Conservation (phyloP, 1,140 invertebrate genomes). For the Archivesica marissinica region DNA sequence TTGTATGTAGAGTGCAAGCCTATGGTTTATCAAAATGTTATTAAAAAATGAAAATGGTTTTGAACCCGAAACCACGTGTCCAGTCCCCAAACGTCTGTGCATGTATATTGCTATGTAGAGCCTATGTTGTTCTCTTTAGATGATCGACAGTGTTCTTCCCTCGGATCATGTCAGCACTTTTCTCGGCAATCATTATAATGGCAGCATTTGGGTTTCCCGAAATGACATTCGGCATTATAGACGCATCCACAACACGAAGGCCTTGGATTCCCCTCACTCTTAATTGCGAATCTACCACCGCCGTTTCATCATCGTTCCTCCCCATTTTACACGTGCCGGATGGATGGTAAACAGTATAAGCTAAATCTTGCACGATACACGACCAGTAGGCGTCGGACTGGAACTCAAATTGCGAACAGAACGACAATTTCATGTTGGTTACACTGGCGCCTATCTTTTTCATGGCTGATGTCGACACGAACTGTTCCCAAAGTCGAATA, state of each 20-base stretch:
- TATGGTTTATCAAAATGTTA: no score
- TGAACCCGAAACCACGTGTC: no score
- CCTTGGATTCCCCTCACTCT: slow-evolving; percentile 46
- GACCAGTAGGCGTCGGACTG: slow-evolving; percentile 34
- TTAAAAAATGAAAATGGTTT: no score
- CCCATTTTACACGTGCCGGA: slow-evolving; percentile 94
- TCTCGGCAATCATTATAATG: slow-evolving; percentile 86
- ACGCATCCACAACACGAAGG: slow-evolving; percentile 38
- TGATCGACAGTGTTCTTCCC: slow-evolving; percentile 31
- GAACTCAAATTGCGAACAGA: slow-evolving; percentile 36
- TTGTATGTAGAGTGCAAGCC: no score
- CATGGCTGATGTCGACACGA: slow-evolving; percentile 43
- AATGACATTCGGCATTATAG: slow-evolving; percentile 12
- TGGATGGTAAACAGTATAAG: slow-evolving; percentile 85
- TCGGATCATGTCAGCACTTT: slow-evolving; percentile 90
- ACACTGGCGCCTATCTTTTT: slow-evolving; percentile 14
- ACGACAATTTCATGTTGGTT: slow-evolving; percentile 32
- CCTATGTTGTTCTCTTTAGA: no score
- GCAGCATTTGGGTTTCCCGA: slow-evolving; percentile 48
- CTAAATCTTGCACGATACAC: slow-evolving; percentile 38
- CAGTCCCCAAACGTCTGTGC: no score
- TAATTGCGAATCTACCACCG: slow-evolving; percentile 26
- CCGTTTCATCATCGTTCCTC: neutral
- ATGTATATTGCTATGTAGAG: no score
- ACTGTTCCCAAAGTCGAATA: slow-evolving; percentile 31